phyloP scores from a whole-genome alignment of 1,140 invertebrate genomes.

The Telenomus remus region DNA sequence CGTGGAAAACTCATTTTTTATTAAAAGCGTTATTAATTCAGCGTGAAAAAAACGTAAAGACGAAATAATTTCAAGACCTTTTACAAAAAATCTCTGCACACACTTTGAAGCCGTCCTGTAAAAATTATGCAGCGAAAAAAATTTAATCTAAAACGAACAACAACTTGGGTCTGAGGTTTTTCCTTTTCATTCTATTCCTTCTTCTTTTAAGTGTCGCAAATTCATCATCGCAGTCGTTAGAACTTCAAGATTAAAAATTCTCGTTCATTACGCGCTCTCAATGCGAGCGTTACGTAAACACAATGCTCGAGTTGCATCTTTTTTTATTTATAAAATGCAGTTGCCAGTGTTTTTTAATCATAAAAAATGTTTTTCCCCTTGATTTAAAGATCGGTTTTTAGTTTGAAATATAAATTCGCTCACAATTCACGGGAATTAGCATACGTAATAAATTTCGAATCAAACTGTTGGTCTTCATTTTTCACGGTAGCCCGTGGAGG shows the following conservation, averaged over 20 bases:
- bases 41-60: constrained; percentile 4
- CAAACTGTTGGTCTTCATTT: constrained; percentile 11
- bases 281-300: constrained; percentile 6
- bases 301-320: constrained; percentile 3
- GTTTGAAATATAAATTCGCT: not conserved
- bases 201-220: constrained; percentile 24
- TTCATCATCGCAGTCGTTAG: constrained; percentile 18
- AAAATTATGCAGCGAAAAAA: constrained; percentile 32
- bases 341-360: constrained; percentile 22
- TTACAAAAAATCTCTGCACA: constrained; percentile 4
- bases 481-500: constrained; percentile 7
- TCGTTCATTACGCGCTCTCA: constrained; percentile 19
- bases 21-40: constrained; percentile 37
- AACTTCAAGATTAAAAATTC: constrained; percentile 38
- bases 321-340: not conserved
- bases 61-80: constrained; percentile 23
- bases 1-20: constrained; percentile 49
- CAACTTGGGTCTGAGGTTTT: constrained; percentile 24
- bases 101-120: not conserved
- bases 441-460: constrained; percentile 24
- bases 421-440: constrained; percentile 14
- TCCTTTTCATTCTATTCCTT: constrained; percentile 14
- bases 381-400: too few relatives aligned
- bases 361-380: too few relatives aligned
- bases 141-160: constrained; percentile 24